phyloP scores from a whole-genome alignment of 2,888 invertebrate genomes.

The Pterostichus niger region DNA sequence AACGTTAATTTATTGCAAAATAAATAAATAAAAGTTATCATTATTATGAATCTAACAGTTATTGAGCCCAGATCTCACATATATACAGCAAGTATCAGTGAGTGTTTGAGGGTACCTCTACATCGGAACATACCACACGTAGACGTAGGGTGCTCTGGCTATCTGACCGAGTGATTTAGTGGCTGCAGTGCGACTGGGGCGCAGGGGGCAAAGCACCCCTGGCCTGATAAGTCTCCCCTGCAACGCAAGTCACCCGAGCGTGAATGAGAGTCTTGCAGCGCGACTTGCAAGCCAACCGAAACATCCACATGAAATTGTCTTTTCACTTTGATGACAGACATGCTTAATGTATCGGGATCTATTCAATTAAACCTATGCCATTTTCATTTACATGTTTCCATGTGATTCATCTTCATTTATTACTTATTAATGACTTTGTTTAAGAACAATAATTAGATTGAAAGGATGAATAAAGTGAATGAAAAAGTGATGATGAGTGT shows the following conservation, averaged over 20 bases:
- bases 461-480: not conserved
- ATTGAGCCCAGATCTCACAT: slow-evolving; percentile 20
- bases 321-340: slow-evolving; percentile 65
- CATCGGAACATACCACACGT: slow-evolving; percentile 8
- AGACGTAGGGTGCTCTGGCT: slow-evolving; percentile 67
- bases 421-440: slow-evolving; percentile 20
- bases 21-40: slow-evolving; percentile 42
- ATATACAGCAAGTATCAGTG: not conserved
- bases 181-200: slow-evolving; percentile 67
- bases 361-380: slow-evolving; percentile 57
- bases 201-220: slow-evolving; percentile 23
- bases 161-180: slow-evolving; percentile 74
- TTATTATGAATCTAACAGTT: slow-evolving; percentile 34
- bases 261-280: slow-evolving; percentile 62
- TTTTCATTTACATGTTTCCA: slow-evolving; percentile 26
- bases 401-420: slow-evolving; percentile 45
- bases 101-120: slow-evolving; percentile 46
- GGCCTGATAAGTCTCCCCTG: slow-evolving; percentile 52
- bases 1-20: slow-evolving; percentile 34
- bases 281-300: slow-evolving; percentile 61
- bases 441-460: not conserved
- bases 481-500: slow-evolving; percentile 6
- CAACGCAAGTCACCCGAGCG: slow-evolving; percentile 40
- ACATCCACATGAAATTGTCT: slow-evolving; percentile 64
- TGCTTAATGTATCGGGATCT: slow-evolving; percentile 61